phyloP scores from a whole-genome alignment of 1,140 invertebrate genomes.

The Pseudomyrmex gracilis region DNA sequence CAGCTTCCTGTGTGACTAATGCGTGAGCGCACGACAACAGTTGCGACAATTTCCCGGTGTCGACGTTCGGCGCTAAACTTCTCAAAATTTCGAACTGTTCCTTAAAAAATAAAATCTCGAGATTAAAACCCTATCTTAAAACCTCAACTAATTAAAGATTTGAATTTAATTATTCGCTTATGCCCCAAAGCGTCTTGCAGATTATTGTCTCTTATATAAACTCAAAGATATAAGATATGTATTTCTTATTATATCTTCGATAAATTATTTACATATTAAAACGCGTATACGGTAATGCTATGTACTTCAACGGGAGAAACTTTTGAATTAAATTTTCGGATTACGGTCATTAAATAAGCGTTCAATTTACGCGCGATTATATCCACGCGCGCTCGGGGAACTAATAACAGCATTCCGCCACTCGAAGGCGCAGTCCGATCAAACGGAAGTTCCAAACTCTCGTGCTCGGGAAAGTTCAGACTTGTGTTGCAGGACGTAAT shows the following conservation, averaged over 20 bases:
- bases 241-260: too few species aligned
- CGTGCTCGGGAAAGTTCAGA: slow-evolving; percentile 16
- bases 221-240: neutral
- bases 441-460: slow-evolving; percentile 20
- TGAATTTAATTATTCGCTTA: neutral
- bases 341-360: slow-evolving; percentile 18
- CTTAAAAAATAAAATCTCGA: slow-evolving; percentile 77
- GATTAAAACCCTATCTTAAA: neutral
- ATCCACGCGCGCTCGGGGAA: neutral
- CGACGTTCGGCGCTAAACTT: slow-evolving; percentile 86
- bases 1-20: slow-evolving; percentile 90
- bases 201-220: neutral
- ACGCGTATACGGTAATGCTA: neutral
- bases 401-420: slow-evolving; percentile 17
- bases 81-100: slow-evolving; percentile 87
- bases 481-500: slow-evolving; percentile 3
- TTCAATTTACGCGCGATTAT: slow-evolving; percentile 15
- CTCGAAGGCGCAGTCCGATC: neutral
- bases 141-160: neutral
- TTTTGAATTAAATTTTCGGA: neutral
- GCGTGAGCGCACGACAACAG: slow-evolving; percentile 92
- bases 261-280: too few species aligned
- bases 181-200: neutral
- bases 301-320: neutral
- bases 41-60: slow-evolving; percentile 87